A percentile compares a stretch with the other conserved stretches of the same genome.
phyloP scores from a whole-genome alignment of 2,888 invertebrate species.

The Coelogynopora nodosa region DNA sequence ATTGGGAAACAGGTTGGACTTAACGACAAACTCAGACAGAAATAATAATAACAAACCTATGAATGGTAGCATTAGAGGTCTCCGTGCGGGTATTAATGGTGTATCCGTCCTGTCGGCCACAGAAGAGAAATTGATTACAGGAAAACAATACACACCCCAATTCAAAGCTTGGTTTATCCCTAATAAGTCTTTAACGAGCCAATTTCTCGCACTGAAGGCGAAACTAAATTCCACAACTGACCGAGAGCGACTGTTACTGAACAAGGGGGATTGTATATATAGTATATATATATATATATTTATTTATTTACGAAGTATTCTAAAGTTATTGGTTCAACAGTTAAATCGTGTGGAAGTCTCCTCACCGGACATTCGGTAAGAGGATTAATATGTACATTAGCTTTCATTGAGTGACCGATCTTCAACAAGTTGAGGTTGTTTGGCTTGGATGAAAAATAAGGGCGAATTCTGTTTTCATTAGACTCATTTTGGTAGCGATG shows the following conservation, averaged over 20 bases:
- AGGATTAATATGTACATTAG: neutral
- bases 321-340: no score
- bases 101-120: neutral
- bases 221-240: neutral
- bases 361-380: neutral
- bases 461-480: neutral
- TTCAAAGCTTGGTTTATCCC: neutral
- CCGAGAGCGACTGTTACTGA: neutral
- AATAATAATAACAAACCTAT: neutral
- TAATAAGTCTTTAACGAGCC: conserved; percentile 12
- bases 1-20: neutral
- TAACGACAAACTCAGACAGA: neutral
- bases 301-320: no score
- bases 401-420: neutral
- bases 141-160: conserved; percentile 14
- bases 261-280: neutral
- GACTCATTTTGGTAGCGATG: no score
- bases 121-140: neutral
- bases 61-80: neutral
- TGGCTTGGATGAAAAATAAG: neutral
- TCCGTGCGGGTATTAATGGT: neutral
- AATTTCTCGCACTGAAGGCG: neutral
- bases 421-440: neutral
- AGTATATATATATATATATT: neutral
- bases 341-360: neutral